A percentile compares a stretch with the other conserved stretches of the same genome.
These are phyloP conservation scores for Oryzias melastigma DNA, from an alignment of 2,113 vertebrate species.

Conservation along the genomic window DNA sequence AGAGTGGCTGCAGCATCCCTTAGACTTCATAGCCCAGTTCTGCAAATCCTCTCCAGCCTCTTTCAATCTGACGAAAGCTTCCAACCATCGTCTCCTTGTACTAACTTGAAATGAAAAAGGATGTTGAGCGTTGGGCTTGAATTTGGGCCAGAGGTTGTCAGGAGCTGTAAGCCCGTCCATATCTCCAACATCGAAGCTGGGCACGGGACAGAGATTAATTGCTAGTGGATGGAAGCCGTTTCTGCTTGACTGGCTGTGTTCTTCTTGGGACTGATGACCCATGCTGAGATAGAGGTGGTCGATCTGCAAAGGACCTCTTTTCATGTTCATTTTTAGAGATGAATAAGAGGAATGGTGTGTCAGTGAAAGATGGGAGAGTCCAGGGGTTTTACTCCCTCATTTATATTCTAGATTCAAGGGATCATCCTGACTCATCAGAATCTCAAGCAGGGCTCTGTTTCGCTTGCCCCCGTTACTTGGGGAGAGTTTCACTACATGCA, in stretches of 20 bases:
- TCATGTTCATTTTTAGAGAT: slow-evolving; percentile 38
- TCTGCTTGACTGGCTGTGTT: slow-evolving; percentile 56
- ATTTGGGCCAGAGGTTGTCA: slow-evolving; percentile 60
- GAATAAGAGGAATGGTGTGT: slow-evolving; percentile 9
- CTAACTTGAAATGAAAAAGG: slow-evolving; percentile 47
- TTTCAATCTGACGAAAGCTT: slow-evolving; percentile 16
- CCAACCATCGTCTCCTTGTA: slow-evolving; percentile 26
- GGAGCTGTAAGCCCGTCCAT: slow-evolving; percentile 47
- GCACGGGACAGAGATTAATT: slow-evolving; percentile 60
- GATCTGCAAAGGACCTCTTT: slow-evolving; percentile 3
- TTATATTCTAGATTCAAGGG: slow-evolving; percentile 57
- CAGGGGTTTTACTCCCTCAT: slow-evolving; percentile 38
- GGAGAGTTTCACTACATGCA: no score
- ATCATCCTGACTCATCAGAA: slow-evolving; percentile 68
- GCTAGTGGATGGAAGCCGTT: slow-evolving; percentile 33
- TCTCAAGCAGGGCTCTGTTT: slow-evolving; percentile 42
- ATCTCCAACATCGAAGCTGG: slow-evolving; percentile 45
- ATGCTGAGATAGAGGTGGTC: slow-evolving; percentile 13
- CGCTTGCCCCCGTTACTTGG: background rate
- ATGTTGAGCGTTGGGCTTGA: slow-evolving; percentile 36
- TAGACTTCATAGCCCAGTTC: slow-evolving; percentile 10
- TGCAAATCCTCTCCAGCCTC: slow-evolving; percentile 11
- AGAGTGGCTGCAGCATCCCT: slow-evolving; percentile 1
- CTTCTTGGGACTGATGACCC: slow-evolving; percentile 43
- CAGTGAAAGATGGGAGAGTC: slow-evolving; percentile 9